Base-by-base conservation (phyloP, 2,797 vertebrate species). In the Anisognathus igniventris region DNA sequence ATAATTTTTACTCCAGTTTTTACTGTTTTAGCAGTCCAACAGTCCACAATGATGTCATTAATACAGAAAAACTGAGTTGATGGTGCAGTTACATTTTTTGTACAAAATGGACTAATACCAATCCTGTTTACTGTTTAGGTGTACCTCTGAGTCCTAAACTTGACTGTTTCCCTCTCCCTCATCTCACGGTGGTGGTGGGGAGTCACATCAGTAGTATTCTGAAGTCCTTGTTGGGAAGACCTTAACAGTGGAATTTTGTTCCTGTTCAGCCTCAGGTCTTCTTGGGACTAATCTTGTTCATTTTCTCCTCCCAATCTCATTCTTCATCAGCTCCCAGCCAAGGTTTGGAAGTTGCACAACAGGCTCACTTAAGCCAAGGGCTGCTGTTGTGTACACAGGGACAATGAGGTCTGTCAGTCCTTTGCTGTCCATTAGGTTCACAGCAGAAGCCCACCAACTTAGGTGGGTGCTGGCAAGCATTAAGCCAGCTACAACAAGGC, bases 341-440 rank as follows among this genome's bases (percentile, higher is more conserved):
- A 85, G 76, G 72, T 47, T 70, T 79, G 25, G 24, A 87, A 74
- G 47, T 6, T 78, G 25, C 30, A 14, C 33, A 37, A n/a, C 13
- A 78, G 35, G 19, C 18, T 90, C 23, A 24, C 9, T 50, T 65
- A 40, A 37, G 33, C 57, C 45, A n/a, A 85, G 39, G 50, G 12
- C 47, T 86, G 50, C 19, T 42, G 10, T 56, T 60, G 20, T 14
- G 4, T n/a, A n/a, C n/a, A 21, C 5, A 7, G 11, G 47, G 17
- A 22, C 23, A 31, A 28, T 0, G 1, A 6, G 12, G 5, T 51
- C 42, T 58, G 10, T 57, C 42, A 61, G 58, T 68, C 23, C 47
- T 61, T 67, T 0, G 0, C 37, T 19, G 39, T 28, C 60, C 3
- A 1, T 30, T 30, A 37, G 12, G n/a, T 24, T 71, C 42, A n/a